A percentile compares a stretch with the other conserved stretches of the same genome.
phyloP scores from a whole-genome alignment of 2,113 vertebrate species.

The Azemiops feae region DNA sequence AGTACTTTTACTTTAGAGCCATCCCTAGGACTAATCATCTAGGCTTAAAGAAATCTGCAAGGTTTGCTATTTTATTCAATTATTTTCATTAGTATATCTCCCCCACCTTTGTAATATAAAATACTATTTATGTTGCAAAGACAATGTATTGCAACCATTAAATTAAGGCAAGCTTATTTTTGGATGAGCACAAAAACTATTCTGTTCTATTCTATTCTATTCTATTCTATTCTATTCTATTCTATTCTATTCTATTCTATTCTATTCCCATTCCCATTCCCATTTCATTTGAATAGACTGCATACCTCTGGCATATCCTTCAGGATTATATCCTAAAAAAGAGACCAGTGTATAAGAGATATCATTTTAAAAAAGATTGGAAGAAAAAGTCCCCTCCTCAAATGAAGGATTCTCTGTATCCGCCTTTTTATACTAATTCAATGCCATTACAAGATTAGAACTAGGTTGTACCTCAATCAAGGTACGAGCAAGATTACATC shows the following conservation, averaged over 20 bases:
- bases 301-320: neutral
- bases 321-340: neutral
- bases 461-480: neutral
- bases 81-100: conserved; percentile 7
- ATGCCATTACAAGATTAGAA: neutral
- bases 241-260: no score
- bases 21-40: conserved; percentile 31
- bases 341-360: neutral
- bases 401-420: neutral
- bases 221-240: no score
- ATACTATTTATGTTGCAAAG: neutral
- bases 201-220: neutral
- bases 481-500: neutral
- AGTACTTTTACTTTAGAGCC: neutral
- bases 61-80: conserved; percentile 34
- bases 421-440: neutral
- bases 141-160: neutral
- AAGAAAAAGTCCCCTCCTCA: neutral
- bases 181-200: neutral
- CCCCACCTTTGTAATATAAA: neutral
- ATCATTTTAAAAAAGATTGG: neutral
- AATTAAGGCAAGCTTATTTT: neutral
- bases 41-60: conserved; percentile 2
- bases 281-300: neutral
- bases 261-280: no score